Base-by-base conservation (phyloP, 2,888 invertebrate species). In the Homarus gammarus region DNA sequence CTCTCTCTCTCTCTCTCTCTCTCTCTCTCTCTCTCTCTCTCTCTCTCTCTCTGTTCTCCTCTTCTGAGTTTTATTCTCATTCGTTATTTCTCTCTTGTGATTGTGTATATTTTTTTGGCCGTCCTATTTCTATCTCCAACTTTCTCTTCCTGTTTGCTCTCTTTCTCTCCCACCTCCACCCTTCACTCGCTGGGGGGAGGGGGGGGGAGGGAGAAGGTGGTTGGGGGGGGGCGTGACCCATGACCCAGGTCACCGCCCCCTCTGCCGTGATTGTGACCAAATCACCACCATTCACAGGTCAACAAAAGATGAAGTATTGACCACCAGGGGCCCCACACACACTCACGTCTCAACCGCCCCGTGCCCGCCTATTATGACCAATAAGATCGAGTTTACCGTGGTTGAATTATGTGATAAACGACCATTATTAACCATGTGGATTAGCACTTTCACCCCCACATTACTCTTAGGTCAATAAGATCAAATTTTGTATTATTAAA, bases 241-340 rank as follows among this genome's bases (percentile, higher is more conserved):
- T 83, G 83, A 40, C 70, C 51, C 1, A 36, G 83, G 83, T 83
- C 83, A 83, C 70, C 72, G n/a, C 51, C 27, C 44, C 75, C 75
- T 49, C 83, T 10, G 49, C 31, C 44, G 51, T 31, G 33, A 83
- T 70, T 83, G 51, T 70, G 83, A 70, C 70, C 83, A 44, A 83
- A 72, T 83, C 83, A 83, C 70, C 83, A 18, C 83, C 83, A 83
- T 83, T 83, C 83, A 83, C 83, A 31, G 40, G 70, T 70, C 72
- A n/a, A 72, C 83, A 83, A 83, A 51, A 33, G 75, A 33, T 10
- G 75, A 49, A 15, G 31, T 75, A 49, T 40, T 70, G 70, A 70
- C 70, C 70, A 70, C 70, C 70, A 5, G 33, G 36, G 33, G 31
- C 22, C 70, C 70, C 31, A 31, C 44, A 12, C n/a, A n/a, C n/a